These are phyloP conservation scores for Nesometra sesokonis DNA, from an alignment of 35 echinoderm and acorn worm genomes.

Conservation along the genomic window DNA sequence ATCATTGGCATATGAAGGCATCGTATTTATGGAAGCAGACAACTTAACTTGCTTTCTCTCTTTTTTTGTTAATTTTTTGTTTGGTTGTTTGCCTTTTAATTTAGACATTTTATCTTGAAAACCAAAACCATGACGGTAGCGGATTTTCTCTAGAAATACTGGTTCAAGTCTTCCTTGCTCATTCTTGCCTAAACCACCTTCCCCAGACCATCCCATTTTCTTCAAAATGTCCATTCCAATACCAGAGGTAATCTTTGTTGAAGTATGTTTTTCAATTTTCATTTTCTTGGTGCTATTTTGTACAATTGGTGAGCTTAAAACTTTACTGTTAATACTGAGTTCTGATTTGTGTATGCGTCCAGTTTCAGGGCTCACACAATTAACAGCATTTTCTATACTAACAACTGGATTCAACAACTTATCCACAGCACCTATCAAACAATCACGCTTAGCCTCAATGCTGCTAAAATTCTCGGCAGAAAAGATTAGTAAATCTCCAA, in stretches of 20 bases:
- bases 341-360: background rate
- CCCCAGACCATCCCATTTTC: constrained; percentile 9
- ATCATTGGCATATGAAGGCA: too few relatives aligned
- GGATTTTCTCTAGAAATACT: background rate
- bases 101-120: too few relatives aligned
- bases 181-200: background rate
- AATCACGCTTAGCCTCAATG: background rate
- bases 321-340: background rate
- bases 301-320: too few relatives aligned
- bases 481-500: too few relatives aligned
- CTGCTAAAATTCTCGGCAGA: background rate
- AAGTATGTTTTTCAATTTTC: background rate
- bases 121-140: background rate
- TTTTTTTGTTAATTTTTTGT: too few relatives aligned
- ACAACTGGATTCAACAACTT: background rate
- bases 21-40: too few relatives aligned
- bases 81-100: too few relatives aligned
- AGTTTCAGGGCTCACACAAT: background rate
- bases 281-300: too few relatives aligned
- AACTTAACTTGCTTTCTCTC: too few relatives aligned
- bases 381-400: background rate
- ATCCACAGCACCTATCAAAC: background rate
- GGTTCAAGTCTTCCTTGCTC: background rate
- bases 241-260: too few relatives aligned
- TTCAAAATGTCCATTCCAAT: background rate